Evolutionary conservation across 2,888 invertebrate species (phyloP), one percentile per base, ranked within the genome.

Genomic region (Heliconius cydno): DNA sequence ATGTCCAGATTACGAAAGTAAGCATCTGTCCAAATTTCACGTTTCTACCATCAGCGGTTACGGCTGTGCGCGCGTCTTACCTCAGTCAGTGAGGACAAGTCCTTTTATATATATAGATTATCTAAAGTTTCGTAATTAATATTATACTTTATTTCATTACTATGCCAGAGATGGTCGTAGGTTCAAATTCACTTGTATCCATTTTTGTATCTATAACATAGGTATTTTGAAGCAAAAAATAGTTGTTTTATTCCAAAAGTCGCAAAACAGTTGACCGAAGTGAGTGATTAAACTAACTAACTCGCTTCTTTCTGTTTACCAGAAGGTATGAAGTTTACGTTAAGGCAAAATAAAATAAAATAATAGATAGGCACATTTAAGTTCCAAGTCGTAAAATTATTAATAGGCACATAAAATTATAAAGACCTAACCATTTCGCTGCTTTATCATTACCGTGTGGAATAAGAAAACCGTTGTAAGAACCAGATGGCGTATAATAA

Each of bases 401-500:
- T 81, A 83, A 82, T 83, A 82, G 77, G 77, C 72, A 74, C 81
- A 83, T 83, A 78, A 80, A 82, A 83, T 81, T 82, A 76, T 76
- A 82, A 82, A 81, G 78, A 81, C 79, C 78, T 80, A 80, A 84
- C 79, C 81, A 80, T 84, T 83, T 80, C 77, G 81, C 81, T 83
- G 81, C 82, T 81, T 83, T 82, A 83, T 83, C 81, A 83, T 83
- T 83, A 83, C 81, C 79, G 82, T 78, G 73, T 60, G 77, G 75
- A 76, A 76, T 77, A 80, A 82, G 79, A 82, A 78, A 83, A 84
- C 83, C 81, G 81, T 83, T 81, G 83, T 70, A 80, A 80, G 71
- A 81, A 78, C 83, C 83, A 84, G 84, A 83, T 84, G 84, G 83
- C 82, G 80, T 78, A 81, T 84, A 85, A 85, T 85, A 83, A 85